These are phyloP conservation scores for Perca flavescens DNA, from an alignment of 2,113 vertebrate genomes.

Conservation along the genomic window DNA sequence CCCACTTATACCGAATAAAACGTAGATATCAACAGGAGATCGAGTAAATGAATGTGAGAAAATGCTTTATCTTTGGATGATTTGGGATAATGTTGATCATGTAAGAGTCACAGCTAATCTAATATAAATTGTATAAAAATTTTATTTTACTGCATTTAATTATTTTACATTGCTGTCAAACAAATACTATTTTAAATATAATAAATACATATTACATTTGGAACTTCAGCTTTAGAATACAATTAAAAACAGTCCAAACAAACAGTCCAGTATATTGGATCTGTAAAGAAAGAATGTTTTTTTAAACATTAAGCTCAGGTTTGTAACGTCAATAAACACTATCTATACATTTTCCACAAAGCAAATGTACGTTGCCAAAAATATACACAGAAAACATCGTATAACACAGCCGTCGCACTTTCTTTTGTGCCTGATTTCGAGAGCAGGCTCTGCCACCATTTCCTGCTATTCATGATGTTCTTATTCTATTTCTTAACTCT, in stretches of 20 bases:
- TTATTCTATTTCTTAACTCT: slow-evolving; percentile 23
- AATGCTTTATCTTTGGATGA: neutral
- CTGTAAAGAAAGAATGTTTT: neutral
- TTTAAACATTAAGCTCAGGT: neutral
- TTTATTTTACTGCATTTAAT: neutral
- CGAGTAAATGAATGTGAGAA: neutral
- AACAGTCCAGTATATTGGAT: neutral
- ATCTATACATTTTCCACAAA: neutral
- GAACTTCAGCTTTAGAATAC: neutral
- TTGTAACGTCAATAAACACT: neutral
- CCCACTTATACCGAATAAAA: neutral
- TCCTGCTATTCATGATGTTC: slow-evolving; percentile 33
- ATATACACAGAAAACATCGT: neutral
- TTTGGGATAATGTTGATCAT: neutral
- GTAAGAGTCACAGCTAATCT: neutral
- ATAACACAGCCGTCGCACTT: slow-evolving; percentile 11
- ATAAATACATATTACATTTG: neutral
- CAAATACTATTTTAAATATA: neutral
- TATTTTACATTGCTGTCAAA: neutral
- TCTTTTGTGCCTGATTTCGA: slow-evolving; percentile 37
- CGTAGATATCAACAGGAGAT: neutral
- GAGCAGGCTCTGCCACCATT: slow-evolving; percentile 32
- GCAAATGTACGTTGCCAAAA: slow-evolving; percentile 27
- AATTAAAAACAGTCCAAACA: neutral
- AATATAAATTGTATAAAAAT: neutral